Base-by-base conservation (phyloP, 1,140 invertebrate genomes). In the Watersipora subatra region DNA sequence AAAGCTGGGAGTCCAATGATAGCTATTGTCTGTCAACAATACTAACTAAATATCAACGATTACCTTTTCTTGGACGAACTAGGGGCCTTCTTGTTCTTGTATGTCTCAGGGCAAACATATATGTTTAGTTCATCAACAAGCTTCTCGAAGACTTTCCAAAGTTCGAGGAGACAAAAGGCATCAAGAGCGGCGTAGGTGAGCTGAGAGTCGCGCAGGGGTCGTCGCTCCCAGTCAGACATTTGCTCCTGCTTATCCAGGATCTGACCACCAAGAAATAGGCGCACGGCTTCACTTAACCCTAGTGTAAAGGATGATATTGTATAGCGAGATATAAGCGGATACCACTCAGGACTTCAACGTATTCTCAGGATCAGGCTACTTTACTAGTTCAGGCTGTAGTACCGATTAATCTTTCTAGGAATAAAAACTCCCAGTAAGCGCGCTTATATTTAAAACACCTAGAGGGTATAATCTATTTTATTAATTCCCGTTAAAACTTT, bases 171-270 rank as follows among this genome's bases (percentile, higher is more conserved):
- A 70, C 89, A 89, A 80, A 85, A 86, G 1, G 89, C 88, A 82
- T 92, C 89, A 27, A 90, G 72, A 28, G 89, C 89, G 66, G 89
- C 90, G 84, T 93, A 93, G 67, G 79, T 74, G 28, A 90, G 84
- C 80, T 93, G 91, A 64, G 84, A 84, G 55, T 83, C 74, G 64
- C 89, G 78, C 26, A 93, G 76, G 25, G 91, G 91, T 72, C 90
- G 81, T 66, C 84, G 82, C 73, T 91, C 88, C 90, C 90, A 93
- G 80, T 92, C 88, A 0, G 89, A 91, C 81, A 91, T 89, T 70
- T 91, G 90, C 76, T 92, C 88, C 2, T 83, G 82, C 78, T 93
- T 93, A 75, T 89, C 84, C 0, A 93, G 74, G 26, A 85, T 84
- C 64, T 84, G 76, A 46, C 34, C 34, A 17, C 89, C 89, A 68